Percentiles rank a stretch among this genome's conserved stretches.
phyloP scores from a whole-genome alignment of 2,113 vertebrate species.

The Atherinomorus stipes region DNA sequence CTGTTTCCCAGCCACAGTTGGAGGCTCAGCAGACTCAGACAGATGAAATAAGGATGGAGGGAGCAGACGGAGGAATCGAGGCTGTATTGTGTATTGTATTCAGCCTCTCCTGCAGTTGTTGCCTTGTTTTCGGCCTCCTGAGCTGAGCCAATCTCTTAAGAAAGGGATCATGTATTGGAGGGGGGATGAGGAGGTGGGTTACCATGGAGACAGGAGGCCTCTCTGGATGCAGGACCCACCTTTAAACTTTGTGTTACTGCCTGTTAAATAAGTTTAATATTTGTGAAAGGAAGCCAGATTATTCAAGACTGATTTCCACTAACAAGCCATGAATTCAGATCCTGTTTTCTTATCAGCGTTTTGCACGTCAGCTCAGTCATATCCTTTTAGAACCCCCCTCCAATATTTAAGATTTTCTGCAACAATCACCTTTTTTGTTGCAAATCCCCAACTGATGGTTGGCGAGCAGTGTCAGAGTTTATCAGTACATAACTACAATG shows the following conservation, averaged over 20 bases:
- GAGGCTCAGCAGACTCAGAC: slow-evolving; percentile 55
- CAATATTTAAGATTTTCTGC: no score
- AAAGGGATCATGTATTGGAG: slow-evolving; percentile 21
- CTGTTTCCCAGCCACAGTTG: slow-evolving; percentile 75
- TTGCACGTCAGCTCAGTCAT: slow-evolving; percentile 11
- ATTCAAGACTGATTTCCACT: slow-evolving; percentile 3
- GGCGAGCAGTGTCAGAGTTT: no score
- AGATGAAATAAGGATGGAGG: slow-evolving; percentile 64
- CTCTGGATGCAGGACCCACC: background rate
- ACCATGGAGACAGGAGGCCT: slow-evolving; percentile 32
- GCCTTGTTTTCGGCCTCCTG: slow-evolving; percentile 10
- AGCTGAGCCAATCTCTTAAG: slow-evolving; percentile 31
- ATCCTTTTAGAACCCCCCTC: background rate
- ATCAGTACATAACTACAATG: no score
- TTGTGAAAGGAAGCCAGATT: slow-evolving; percentile 7
- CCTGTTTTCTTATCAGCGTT: background rate
- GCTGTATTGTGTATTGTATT: slow-evolving; percentile 11
- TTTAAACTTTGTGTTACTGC: slow-evolving; percentile 8
- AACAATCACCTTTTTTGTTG: no score
- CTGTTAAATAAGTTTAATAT: slow-evolving; percentile 23
- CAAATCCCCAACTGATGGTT: no score
- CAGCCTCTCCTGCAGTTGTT: slow-evolving; percentile 33
- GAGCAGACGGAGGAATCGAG: slow-evolving; percentile 12
- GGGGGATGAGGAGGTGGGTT: background rate
- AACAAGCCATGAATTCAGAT: background rate